A percentile compares a stretch with the other conserved stretches of the same genome.
Conservation (phyloP, 2,113 vertebrate genomes). For the Apeltes quadracus region DNA sequence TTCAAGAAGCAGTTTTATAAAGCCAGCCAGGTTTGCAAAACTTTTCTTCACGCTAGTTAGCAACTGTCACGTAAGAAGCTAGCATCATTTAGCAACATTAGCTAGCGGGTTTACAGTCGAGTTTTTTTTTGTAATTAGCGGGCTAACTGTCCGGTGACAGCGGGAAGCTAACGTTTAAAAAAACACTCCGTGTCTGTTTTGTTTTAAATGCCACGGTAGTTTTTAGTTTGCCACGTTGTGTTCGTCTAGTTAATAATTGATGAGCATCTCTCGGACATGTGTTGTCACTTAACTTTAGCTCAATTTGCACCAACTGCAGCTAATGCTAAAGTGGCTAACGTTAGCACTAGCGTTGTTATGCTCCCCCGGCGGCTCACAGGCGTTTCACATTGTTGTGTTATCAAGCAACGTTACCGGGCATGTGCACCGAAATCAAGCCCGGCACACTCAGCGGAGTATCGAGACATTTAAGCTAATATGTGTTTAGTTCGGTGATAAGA, state of each 20-base stretch:
- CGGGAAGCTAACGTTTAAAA: neutral
- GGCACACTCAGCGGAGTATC: too few relatives aligned
- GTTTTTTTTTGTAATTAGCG: constrained; percentile 6
- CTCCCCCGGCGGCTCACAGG: too few relatives aligned
- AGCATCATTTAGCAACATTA: constrained; percentile 52
- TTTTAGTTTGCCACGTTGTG: neutral
- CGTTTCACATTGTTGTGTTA: neutral
- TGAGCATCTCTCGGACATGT: neutral
- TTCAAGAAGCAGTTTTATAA: constrained; percentile 99
- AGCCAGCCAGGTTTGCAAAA: constrained; percentile 90
- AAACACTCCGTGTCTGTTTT: neutral
- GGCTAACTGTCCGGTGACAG: constrained; percentile 1
- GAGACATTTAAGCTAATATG: too few relatives aligned
- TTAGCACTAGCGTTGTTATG: too few relatives aligned
- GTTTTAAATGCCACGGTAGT: neutral
- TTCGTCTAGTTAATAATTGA: neutral
- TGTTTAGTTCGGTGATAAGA: too few relatives aligned
- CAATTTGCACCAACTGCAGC: neutral
- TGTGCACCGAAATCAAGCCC: neutral
- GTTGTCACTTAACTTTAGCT: neutral
- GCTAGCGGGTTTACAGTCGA: constrained; percentile 40
- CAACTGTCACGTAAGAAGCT: constrained; percentile 62
- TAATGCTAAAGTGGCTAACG: neutral
- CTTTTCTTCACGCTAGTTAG: constrained; percentile 60
- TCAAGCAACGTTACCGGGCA: neutral